Conservation (phyloP, 2,113 vertebrate species). For the Tragelaphus scriptus region DNA sequence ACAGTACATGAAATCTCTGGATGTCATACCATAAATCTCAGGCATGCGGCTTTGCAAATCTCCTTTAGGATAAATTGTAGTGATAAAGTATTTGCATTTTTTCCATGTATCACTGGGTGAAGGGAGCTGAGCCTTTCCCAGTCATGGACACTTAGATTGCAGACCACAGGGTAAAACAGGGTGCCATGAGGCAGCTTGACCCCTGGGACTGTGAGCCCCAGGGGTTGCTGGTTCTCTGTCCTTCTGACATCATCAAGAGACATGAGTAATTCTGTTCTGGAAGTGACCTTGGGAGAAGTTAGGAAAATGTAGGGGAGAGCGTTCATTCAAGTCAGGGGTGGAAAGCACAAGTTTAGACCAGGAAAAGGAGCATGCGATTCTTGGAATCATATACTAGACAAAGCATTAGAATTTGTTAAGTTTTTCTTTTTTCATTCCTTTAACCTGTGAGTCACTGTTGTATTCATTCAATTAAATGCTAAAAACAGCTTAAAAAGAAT, state of each 20-base stretch:
- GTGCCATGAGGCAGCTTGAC: neutral
- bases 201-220: neutral
- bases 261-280: neutral
- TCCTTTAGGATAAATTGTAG: constrained; percentile 67
- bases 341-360: neutral
- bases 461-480: constrained; percentile 9
- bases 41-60: constrained; percentile 52
- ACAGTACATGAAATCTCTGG: constrained; percentile 54
- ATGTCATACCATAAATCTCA: constrained; percentile 67
- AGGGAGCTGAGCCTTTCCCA: constrained; percentile 8
- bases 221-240: neutral
- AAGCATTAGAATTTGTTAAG: neutral
- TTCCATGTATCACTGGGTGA: neutral
- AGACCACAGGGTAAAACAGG: neutral
- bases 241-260: neutral
- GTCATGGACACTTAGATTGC: neutral
- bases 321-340: neutral
- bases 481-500: neutral
- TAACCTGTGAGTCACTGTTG: neutral
- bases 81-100: constrained; percentile 65
- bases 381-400: neutral
- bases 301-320: neutral
- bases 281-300: neutral
- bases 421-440: neutral
- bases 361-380: neutral